A percentile compares a stretch with the other conserved stretches of the same genome.
Evolutionary conservation across 2,888 invertebrate genomes (phyloP).

Genomic region (Trachelus iudaicus): DNA sequence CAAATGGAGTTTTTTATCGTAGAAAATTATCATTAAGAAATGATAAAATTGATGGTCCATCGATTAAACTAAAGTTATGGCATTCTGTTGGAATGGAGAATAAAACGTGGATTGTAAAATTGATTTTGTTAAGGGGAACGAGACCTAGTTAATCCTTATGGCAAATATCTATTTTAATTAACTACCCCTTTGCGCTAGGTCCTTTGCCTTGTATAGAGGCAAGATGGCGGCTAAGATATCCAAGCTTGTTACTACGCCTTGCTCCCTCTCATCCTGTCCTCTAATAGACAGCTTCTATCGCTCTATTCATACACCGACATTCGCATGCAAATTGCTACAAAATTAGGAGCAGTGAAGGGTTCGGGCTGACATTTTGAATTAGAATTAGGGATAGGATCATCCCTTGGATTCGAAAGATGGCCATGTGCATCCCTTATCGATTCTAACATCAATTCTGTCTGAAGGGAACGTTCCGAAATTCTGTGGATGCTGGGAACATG

Average conservation of each 20-base stretch:
- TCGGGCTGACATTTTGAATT: constrained; percentile 1
- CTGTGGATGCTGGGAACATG: neutral
- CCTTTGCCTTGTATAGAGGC: neutral
- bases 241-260: constrained; percentile 20
- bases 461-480: neutral
- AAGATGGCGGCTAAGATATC: constrained; percentile 14
- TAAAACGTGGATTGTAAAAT: neutral
- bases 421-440: too few relatives aligned
- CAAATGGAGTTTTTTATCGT: neutral
- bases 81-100: neutral
- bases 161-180: neutral
- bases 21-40: neutral
- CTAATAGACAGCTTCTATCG: constrained; percentile 22
- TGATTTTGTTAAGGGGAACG: neutral
- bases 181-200: neutral
- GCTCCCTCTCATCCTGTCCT: constrained; percentile 11
- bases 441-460: neutral
- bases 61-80: neutral
- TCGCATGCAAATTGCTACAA: constrained; percentile 33
- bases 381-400: neutral
- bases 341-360: constrained; percentile 21
- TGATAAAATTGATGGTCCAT: neutral
- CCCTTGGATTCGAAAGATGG: neutral
- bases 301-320: constrained; percentile 32
- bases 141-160: neutral